Evolutionary conservation across 2,797 vertebrate genomes (phyloP).

Genomic region (Sylvia borin): DNA sequence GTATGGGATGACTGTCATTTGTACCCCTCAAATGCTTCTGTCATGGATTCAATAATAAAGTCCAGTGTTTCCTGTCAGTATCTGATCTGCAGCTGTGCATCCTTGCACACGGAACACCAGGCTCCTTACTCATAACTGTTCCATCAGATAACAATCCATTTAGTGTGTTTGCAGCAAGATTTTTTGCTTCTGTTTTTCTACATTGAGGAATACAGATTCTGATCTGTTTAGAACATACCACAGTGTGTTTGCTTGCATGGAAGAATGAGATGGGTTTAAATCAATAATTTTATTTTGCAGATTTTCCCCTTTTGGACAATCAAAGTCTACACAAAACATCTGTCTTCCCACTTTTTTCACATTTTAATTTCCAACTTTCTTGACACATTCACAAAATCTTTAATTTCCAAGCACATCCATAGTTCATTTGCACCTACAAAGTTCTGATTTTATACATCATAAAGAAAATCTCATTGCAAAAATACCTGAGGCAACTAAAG

Average conservation of each 20-base stretch:
- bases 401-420: not conserved
- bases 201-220: not conserved
- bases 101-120: not conserved
- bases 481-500: not conserved
- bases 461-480: not conserved
- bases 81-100: not conserved
- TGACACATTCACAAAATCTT: not conserved
- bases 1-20: not conserved
- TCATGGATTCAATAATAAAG: not conserved
- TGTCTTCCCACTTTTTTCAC: not conserved
- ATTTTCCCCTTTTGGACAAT: not conserved
- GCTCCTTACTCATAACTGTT: not conserved
- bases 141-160: not conserved
- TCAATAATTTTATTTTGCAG: not conserved
- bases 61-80: not conserved
- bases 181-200: not conserved
- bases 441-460: not conserved
- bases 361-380: not conserved
- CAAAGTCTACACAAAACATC: not conserved
- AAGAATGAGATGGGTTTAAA: not conserved
- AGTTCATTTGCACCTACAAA: not conserved
- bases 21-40: not conserved
- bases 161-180: not conserved
- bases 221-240: not conserved
- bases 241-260: not conserved